Evolutionary conservation across 1,140 invertebrate genomes (phyloP), one percentile per base, ranked within the genome.

Genomic region (Drosophila pandora): DNA sequence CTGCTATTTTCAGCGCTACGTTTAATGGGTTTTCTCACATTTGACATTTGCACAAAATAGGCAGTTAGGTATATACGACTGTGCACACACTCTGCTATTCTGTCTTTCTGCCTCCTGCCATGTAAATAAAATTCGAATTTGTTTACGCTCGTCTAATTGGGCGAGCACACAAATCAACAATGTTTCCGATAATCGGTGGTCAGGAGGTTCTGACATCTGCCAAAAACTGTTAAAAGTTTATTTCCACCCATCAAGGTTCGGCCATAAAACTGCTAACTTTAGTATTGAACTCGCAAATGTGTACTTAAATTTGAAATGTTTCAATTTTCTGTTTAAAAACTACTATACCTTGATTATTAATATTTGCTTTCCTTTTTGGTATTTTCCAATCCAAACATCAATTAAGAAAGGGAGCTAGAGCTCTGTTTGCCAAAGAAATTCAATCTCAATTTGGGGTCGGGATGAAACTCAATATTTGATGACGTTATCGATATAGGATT

Each of bases 11-110:
- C 47, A 59, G 59, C 67, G 43, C 52, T 49, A 64, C 64, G 57
- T 61, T 69, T 62, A 70, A 87, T 81, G 49, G 82, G 41, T 74
- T 81, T 73, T 65, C 73, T 57, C 73, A 77, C 77, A 74, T 80
- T 76, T 77, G 67, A 77, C 81, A 84, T 85, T 80, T 85, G 60
- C 65, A 39, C 45, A 54, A 47, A 70, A 45, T 55, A 25, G 12
- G 7, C 6, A 25, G 7, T 9, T 48, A 41, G 8, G 22, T 22
- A 64, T 25, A 45, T 34, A 52, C 22, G 63, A 47, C 37, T 9
- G 30, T 1, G 10, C 25, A 17, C 22, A 53, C 17, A 17, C 49
- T 21, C 30, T 21, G 28, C 47, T 21, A n/a, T 37, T 55, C 55
- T 39, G 28, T 13, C 41, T 55, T 22, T 67, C 41, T 9, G n/a